Conservation (phyloP, 1,140 invertebrate genomes). For the roundworm (Caenorhabditis elegans) region DNA sequence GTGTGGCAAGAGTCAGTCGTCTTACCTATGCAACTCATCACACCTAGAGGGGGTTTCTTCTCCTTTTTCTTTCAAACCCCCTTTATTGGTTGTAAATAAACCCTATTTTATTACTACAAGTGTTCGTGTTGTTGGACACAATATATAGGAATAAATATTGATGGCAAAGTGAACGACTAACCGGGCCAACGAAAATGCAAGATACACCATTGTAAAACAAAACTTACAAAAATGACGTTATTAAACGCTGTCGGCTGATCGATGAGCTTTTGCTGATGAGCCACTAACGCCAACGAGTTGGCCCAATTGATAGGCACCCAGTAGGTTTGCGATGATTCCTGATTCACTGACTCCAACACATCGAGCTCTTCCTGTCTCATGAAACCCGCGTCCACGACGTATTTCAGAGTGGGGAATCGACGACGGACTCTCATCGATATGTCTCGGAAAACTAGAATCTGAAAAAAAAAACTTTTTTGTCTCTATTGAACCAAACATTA, state of each 20-base stretch:
- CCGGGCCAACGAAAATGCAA: too few species aligned
- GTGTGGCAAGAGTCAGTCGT: too few species aligned
- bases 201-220: not conserved
- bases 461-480: slow-evolving; percentile 72
- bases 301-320: slow-evolving; percentile 45
- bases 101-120: too few species aligned
- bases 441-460: slow-evolving; percentile 80
- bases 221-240: not conserved
- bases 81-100: too few species aligned
- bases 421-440: slow-evolving; percentile 86
- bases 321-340: not conserved
- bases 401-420: slow-evolving; percentile 86
- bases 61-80: too few species aligned
- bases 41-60: too few species aligned
- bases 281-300: not conserved
- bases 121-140: too few species aligned
- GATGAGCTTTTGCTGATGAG: not conserved
- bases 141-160: too few species aligned
- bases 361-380: slow-evolving; percentile 5
- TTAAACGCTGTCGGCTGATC: slow-evolving; percentile 9
- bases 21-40: too few species aligned
- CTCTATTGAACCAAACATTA: too few species aligned
- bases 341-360: not conserved
- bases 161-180: too few species aligned
- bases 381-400: slow-evolving; percentile 78